Evolutionary conservation across 2,113 vertebrate species (phyloP).

Genomic region (Seriola rivoliana): DNA sequence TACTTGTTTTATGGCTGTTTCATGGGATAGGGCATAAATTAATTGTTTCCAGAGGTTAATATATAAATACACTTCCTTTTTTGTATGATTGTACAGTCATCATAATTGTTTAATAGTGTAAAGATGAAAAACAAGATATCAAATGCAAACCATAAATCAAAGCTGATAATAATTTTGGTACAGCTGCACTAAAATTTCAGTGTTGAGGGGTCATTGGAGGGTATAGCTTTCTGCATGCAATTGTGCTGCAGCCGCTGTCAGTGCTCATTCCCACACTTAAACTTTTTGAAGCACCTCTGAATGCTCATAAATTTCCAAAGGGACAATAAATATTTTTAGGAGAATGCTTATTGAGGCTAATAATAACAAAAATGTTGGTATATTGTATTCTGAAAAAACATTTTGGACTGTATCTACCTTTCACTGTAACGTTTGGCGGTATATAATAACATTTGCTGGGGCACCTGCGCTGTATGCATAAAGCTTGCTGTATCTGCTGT

Average conservation of each 20-base stretch:
- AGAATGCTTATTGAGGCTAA: slow-evolving; percentile 31
- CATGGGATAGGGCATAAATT: slow-evolving; percentile 55
- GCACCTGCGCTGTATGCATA: slow-evolving; percentile 29
- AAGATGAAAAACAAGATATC: slow-evolving; percentile 39
- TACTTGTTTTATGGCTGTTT: slow-evolving; percentile 58
- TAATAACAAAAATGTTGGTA: slow-evolving; percentile 49
- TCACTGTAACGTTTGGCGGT: slow-evolving; percentile 45
- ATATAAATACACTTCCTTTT: slow-evolving; percentile 70
- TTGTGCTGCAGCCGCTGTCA: slow-evolving; percentile 49
- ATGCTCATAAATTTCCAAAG: slow-evolving; percentile 61
- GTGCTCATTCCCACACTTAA: slow-evolving; percentile 39
- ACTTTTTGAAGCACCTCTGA: slow-evolving; percentile 32
- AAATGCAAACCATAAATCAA: slow-evolving; percentile 44
- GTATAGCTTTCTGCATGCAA: slow-evolving; percentile 46
- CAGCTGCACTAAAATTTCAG: slow-evolving; percentile 16
- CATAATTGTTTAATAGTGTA: slow-evolving; percentile 57
- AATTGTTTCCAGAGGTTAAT: slow-evolving; percentile 78
- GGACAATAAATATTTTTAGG: slow-evolving; percentile 50
- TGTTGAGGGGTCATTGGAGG: slow-evolving; percentile 1
- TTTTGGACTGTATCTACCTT: slow-evolving; percentile 48
- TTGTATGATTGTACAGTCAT: slow-evolving; percentile 69
- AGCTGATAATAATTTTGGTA: slow-evolving; percentile 17
- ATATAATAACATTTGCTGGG: slow-evolving; percentile 36
- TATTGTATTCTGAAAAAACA: slow-evolving; percentile 42
- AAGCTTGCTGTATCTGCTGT: slow-evolving; percentile 50